Base-by-base conservation (phyloP, 1,140 invertebrate species). In the Drosophila seguyi region DNA sequence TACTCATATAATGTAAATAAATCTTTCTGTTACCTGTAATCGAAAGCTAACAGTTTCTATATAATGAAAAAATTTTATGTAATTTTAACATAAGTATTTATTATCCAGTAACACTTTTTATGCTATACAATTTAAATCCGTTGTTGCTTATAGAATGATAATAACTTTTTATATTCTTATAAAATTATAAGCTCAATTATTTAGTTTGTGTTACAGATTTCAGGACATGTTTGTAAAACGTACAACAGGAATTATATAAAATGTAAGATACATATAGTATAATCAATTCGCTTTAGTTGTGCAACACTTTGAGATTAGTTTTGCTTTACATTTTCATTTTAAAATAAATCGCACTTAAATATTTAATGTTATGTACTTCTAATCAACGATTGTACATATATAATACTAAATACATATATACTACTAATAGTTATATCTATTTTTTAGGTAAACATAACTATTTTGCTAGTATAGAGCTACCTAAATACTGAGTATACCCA, bases 271-370 rank as follows among this genome's bases (percentile, higher is more conserved):
- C n/a, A n/a, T n/a, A n/a, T n/a, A n/a, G n/a, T 10, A 11, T 6
- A 38, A 18, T 27, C 16, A 18, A 53, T 53, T 53, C 31, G 50
- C 13, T 22, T 3, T 27, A 20, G 22, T 61, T 38, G n/a, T 29
- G 25, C 25, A 41, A 41, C 25, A 31, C 10, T 29, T 38, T 27
- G 1, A 6, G 16, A 59, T 55, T 62, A 41, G 75, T 79, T 55
- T 39, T 69, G 79, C 60, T 53, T 34, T 20, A 53, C 4, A 53
- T 22, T 22, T 36, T 0, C 2, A 16, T 36, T 16, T 16, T 31
- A 11, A 10, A 39, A 10, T 52, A 20, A 27, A 11, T 38, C 6
- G 6, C 10, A 14, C 6, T 31, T 18, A 20, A 18, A 41, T 34
- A 34, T 13, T 34, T 34, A 3, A 34, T 34, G 31, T 34, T 34